A percentile compares a stretch with the other conserved stretches of the same genome.
Conservation (phyloP, 2,797 vertebrate genomes). For the Gambusia yucatana region DNA sequence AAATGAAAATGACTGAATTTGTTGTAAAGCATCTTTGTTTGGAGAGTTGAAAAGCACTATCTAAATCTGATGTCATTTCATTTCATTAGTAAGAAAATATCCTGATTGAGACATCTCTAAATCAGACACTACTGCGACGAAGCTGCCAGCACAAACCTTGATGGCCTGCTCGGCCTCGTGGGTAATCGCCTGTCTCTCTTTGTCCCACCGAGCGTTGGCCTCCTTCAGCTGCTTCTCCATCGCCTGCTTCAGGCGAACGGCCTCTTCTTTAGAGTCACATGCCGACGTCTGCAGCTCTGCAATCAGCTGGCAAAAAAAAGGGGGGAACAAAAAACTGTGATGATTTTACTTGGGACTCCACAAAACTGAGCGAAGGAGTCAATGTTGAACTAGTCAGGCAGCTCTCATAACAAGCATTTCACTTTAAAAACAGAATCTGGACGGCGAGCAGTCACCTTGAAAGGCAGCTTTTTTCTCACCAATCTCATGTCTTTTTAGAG, state of each 20-base stretch:
- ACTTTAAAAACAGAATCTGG: slow-evolving; percentile 44
- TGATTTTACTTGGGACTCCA: neutral
- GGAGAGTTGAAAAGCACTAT: too few species aligned
- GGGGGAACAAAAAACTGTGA: neutral
- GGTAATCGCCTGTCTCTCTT: slow-evolving; percentile 86
- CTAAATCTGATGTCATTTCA: too few species aligned
- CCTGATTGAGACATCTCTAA: neutral
- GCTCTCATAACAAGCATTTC: slow-evolving; percentile 21
- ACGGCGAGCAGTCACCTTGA: slow-evolving; percentile 58
- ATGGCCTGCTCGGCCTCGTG: slow-evolving; percentile 70
- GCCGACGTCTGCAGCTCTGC: slow-evolving; percentile 85
- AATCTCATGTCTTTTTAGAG: slow-evolving; percentile 58
- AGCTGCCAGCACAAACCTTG: slow-evolving; percentile 64
- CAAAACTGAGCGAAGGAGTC: neutral
- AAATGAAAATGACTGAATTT: too few species aligned
- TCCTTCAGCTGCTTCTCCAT: slow-evolving; percentile 85
- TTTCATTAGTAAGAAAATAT: neutral
- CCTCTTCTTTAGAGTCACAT: slow-evolving; percentile 85
- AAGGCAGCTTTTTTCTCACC: slow-evolving; percentile 14
- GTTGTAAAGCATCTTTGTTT: too few species aligned
- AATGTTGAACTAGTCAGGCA: neutral
- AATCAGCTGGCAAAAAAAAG: slow-evolving; percentile 80
- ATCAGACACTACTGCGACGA: neutral
- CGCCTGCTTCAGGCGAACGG: slow-evolving; percentile 78
- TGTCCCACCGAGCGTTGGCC: slow-evolving; percentile 80